Conservation (phyloP, 2,113 vertebrate species). For the Marcusenius ussheri region DNA sequence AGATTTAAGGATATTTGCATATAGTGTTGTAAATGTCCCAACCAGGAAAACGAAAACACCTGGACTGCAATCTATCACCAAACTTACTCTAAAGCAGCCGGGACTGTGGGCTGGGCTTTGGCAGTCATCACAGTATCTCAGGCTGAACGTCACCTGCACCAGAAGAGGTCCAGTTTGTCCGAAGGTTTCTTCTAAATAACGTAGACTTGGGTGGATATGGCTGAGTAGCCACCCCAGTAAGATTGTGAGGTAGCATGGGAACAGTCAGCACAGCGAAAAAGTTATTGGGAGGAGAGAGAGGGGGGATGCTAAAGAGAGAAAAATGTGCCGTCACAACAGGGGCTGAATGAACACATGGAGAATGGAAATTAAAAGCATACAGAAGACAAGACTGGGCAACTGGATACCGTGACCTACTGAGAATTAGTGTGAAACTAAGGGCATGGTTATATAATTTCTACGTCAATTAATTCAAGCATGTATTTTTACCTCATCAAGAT, state of each 20-base stretch:
- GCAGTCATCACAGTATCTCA: conserved; percentile 25
- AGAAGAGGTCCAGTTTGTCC: background rate
- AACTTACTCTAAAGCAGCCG: too few relatives aligned
- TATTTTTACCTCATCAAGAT: conserved; percentile 55
- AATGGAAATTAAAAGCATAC: conserved; percentile 45
- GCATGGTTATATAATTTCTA: conserved; percentile 63
- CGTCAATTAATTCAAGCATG: conserved; percentile 67
- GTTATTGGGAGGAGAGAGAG: conserved; percentile 28
- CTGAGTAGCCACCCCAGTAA: background rate
- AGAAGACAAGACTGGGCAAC: conserved; percentile 59
- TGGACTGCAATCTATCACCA: background rate
- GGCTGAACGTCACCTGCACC: background rate
- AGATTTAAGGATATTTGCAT: background rate
- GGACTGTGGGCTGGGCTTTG: background rate
- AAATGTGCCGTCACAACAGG: conserved; percentile 28
- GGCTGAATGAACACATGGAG: conserved; percentile 22
- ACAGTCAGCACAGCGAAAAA: background rate
- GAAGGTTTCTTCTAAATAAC: conserved; percentile 15
- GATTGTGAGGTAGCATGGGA: conserved; percentile 2
- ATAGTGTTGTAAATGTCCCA: background rate
- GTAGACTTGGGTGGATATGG: background rate
- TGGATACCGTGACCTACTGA: conserved; percentile 58
- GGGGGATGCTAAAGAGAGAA: conserved; percentile 37
- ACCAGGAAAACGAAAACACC: too few relatives aligned
- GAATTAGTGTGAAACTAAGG: conserved; percentile 48